These are phyloP conservation scores for Melieria crassipennis DNA, from an alignment of 2,888 invertebrate species.

Conservation along the genomic window DNA sequence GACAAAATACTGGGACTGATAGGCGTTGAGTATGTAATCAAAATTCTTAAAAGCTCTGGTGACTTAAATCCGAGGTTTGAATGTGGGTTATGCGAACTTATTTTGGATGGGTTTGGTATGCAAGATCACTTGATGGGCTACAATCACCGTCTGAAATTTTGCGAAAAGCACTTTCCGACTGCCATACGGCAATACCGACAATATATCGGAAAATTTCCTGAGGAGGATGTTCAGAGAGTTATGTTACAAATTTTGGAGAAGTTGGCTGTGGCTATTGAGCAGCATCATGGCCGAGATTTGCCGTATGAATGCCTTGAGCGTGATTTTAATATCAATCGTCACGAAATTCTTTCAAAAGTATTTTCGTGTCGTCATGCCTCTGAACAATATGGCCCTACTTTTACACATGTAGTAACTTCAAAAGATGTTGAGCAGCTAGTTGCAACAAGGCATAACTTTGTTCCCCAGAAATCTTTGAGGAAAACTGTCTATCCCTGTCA, in stretches of 20 bases:
- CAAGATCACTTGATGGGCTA: conserved; percentile 81
- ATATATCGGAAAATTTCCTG: conserved; percentile 69
- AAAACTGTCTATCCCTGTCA: no score
- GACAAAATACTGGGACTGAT: conserved; percentile 64
- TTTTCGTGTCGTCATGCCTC: conserved; percentile 76
- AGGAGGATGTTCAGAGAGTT: conserved; percentile 52
- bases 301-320: conserved; percentile 76
- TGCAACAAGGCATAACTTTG: conserved; percentile 41
- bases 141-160: conserved; percentile 78
- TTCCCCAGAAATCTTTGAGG: no score
- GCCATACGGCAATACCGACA: conserved; percentile 72
- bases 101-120: conserved; percentile 79
- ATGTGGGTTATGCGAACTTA: conserved; percentile 80
- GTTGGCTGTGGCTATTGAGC: conserved; percentile 76
- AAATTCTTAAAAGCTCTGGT: conserved; percentile 73
- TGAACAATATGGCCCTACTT: conserved; percentile 70
- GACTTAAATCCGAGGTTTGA: conserved; percentile 76
- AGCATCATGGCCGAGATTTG: conserved; percentile 76
- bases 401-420: conserved; percentile 68
- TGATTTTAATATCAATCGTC: conserved; percentile 73
- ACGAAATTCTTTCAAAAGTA: conserved; percentile 72
- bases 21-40: conserved; percentile 82
- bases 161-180: conserved; percentile 71
- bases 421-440: conserved; percentile 61
- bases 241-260: conserved; percentile 68